Percentiles rank a stretch among this genome's conserved stretches.
phyloP scores from a whole-genome alignment of 2,888 invertebrate genomes.

The Notodonta ziczac region DNA sequence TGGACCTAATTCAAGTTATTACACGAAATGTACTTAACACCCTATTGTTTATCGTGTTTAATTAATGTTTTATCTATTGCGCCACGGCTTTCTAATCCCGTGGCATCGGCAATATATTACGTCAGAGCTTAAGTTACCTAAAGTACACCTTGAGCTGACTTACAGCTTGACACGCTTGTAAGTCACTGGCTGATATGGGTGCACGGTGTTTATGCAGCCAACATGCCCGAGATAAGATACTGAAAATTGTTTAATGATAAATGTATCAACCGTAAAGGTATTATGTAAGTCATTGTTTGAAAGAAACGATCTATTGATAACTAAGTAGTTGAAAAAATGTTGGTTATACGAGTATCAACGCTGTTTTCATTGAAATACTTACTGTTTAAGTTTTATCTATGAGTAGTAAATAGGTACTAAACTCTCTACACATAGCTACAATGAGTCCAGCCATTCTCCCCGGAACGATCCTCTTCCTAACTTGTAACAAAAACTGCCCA shows the following conservation, averaged over 20 bases:
- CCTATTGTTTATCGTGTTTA: background rate
- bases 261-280: background rate
- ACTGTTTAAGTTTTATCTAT: no score
- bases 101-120: slow-evolving; percentile 6
- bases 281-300: no score
- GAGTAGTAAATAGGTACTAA: background rate
- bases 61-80: slow-evolving; percentile 1
- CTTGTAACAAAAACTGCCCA: slow-evolving; percentile 14
- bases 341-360: no score
- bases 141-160: background rate
- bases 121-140: background rate
- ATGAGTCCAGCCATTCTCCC: background rate
- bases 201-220: background rate
- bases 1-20: background rate
- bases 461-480: background rate
- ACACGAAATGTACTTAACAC: background rate
- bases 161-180: slow-evolving; percentile 2
- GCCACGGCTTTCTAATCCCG: background rate
- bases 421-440: background rate
- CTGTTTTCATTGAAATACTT: no score
- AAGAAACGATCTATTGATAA: no score
- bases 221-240: background rate
- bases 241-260: background rate
- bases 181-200: background rate
- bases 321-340: no score